A percentile compares a stretch with the other conserved stretches of the same genome.
Evolutionary conservation across 2,797 vertebrate genomes (phyloP).

Genomic region (Simalia tracyae): DNA sequence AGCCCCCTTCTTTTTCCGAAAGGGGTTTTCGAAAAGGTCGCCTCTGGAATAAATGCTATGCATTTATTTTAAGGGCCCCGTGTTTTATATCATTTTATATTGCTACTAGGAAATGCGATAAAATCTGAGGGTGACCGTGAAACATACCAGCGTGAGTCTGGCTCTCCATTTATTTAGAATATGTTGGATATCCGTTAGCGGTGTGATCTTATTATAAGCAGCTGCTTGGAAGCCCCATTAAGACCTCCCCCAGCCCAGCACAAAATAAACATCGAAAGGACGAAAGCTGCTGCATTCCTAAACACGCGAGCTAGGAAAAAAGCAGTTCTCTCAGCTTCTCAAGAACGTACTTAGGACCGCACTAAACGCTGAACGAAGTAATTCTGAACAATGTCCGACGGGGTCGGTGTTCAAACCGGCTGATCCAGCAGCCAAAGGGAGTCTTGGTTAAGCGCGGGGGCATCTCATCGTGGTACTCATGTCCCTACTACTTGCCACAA

Average conservation of each 20-base stretch:
- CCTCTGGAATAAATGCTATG: too few relatives aligned
- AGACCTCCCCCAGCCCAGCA: neutral
- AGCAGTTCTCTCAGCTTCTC: neutral
- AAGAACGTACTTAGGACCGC: neutral
- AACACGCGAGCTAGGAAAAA: neutral
- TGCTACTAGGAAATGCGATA: neutral
- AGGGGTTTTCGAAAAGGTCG: neutral
- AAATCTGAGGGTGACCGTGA: neutral
- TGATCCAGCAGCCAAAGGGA: neutral
- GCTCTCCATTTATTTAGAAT: neutral
- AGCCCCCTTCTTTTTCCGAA: neutral
- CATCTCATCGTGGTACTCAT: neutral
- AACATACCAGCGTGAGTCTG: neutral
- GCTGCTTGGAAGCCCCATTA: neutral
- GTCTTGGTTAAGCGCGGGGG: neutral
- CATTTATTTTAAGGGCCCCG: fast-evolving
- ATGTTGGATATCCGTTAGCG: slow-evolving; percentile 6
- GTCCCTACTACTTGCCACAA: neutral
- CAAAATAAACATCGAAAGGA: neutral
- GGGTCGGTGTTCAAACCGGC: neutral
- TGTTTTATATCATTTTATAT: neutral
- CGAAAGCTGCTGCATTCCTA: neutral
- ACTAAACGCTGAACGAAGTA: neutral
- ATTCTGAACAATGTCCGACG: neutral
- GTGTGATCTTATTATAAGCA: neutral